Percentiles rank a stretch among this genome's conserved stretches.
phyloP scores from a whole-genome alignment of 2,888 invertebrate genomes.

The Tinea pellionella region DNA sequence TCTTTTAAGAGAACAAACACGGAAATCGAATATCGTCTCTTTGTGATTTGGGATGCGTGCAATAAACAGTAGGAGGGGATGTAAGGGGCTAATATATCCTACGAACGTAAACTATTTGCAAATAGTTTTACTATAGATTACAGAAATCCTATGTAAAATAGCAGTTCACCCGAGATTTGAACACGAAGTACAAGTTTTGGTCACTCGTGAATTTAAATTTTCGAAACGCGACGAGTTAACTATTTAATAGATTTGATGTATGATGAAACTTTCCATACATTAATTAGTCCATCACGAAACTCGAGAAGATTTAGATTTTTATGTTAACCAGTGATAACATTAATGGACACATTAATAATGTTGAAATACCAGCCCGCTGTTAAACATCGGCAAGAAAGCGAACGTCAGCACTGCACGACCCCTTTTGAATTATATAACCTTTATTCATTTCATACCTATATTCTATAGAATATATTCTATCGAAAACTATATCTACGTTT shows the following conservation, averaged over 20 bases:
- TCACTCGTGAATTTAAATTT: no score
- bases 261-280: no score
- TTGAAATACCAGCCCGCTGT: not conserved
- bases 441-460: not conserved
- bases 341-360: not conserved
- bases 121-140: not conserved
- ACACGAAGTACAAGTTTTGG: no score
- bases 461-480: not conserved
- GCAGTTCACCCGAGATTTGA: no score
- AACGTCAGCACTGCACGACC: not conserved
- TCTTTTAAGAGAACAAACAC: constrained; percentile 32
- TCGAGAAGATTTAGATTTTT: no score
- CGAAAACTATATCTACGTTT: not conserved
- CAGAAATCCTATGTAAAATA: no score
- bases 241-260: no score
- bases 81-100: not conserved
- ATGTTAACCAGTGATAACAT: no score
- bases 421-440: not conserved
- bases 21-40: constrained; percentile 30
- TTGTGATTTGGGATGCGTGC: constrained; percentile 31
- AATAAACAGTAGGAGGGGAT: constrained; percentile 23
- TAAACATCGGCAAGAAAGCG: not conserved
- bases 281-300: no score
- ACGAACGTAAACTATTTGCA: not conserved
- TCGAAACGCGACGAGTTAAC: no score